phyloP scores from a whole-genome alignment of 2,797 vertebrate species.

The Sciurus vulgaris region DNA sequence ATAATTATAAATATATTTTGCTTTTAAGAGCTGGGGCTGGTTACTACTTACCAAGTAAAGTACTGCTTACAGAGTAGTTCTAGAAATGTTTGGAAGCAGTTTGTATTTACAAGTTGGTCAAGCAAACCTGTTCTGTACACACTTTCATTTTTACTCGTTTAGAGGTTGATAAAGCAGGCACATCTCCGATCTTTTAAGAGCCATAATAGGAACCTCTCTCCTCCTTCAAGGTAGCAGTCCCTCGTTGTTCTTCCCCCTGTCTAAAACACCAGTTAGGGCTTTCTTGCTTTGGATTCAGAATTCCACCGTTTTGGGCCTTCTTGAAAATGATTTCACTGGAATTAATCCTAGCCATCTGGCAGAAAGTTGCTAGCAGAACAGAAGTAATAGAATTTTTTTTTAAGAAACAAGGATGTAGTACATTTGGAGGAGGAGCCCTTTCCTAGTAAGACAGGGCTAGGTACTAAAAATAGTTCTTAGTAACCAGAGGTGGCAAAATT shows the following conservation, averaged over 20 bases:
- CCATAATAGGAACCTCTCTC: not conserved
- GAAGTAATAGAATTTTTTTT: not conserved
- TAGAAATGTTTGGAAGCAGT: not conserved
- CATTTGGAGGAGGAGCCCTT: not conserved
- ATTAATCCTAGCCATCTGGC: not conserved
- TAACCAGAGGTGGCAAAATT: not conserved
- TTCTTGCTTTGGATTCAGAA: not conserved
- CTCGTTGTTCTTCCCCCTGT: not conserved
- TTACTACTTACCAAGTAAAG: not conserved
- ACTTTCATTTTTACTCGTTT: not conserved
- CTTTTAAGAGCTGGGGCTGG: not conserved
- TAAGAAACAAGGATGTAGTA: not conserved
- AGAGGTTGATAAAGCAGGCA: not conserved
- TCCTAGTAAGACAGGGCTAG: not conserved
- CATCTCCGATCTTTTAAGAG: not conserved
- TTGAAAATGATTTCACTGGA: not conserved
- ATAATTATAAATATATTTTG: not conserved
- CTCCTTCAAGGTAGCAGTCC: not conserved
- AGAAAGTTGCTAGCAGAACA: not conserved
- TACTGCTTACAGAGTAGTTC: not conserved
- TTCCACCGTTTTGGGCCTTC: not conserved
- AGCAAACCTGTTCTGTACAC: not conserved
- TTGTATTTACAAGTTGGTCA: conserved; percentile 1
- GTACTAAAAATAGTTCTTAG: not conserved
- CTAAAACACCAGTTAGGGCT: not conserved